phyloP scores from a whole-genome alignment of 2,888 invertebrate genomes.

The Microctonus hyperodae region DNA sequence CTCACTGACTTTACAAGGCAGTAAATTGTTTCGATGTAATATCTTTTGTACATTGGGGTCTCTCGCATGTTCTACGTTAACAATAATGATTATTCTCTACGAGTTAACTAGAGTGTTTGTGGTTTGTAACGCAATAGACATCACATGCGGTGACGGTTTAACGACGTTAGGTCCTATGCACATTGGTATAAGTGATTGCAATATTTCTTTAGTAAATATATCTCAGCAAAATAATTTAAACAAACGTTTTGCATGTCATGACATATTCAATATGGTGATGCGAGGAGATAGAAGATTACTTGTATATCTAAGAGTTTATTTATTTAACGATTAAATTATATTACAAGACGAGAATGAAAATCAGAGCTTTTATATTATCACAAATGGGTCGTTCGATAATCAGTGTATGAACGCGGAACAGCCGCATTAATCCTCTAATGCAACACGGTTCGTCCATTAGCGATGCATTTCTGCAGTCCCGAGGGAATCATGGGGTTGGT shows the following conservation, averaged over 20 bases:
- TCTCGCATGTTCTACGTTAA: conserved; percentile 1
- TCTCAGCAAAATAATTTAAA: not conserved
- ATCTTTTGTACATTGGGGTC: not conserved
- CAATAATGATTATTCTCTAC: conserved; percentile 34
- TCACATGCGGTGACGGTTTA: not conserved
- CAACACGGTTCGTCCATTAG: conserved; percentile 59
- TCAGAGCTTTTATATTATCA: conserved; percentile 18
- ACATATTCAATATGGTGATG: not conserved
- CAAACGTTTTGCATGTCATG: not conserved
- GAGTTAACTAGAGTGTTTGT: conserved; percentile 12
- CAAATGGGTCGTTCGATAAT: conserved; percentile 21
- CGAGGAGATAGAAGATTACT: no score
- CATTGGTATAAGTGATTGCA: not conserved
- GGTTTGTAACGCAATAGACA: conserved; percentile 1
- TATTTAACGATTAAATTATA: no score
- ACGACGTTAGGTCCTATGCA: not conserved
- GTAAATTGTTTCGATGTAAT: conserved; percentile 40
- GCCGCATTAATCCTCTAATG: conserved; percentile 55
- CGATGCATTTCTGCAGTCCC: conserved; percentile 55
- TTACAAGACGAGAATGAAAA: no score
- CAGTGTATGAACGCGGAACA: conserved; percentile 36
- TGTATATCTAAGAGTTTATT: no score
- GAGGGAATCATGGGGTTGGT: conserved; percentile 41
- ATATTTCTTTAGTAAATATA: not conserved
- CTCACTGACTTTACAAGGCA: conserved; percentile 46